phyloP scores from a whole-genome alignment of 2,797 vertebrate genomes.

The Typhlichthys subterraneus region DNA sequence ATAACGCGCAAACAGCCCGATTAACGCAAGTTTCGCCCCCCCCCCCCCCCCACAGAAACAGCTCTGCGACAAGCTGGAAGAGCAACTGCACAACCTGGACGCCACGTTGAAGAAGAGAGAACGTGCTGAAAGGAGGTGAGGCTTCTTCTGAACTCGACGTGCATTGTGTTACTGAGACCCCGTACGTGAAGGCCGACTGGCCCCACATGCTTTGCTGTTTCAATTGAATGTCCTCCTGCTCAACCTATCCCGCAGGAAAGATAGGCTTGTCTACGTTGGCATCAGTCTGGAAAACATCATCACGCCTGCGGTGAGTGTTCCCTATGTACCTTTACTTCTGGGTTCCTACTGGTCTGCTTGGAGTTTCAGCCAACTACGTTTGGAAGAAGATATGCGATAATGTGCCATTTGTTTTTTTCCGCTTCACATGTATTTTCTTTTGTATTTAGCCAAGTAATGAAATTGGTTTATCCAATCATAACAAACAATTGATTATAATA shows the following conservation, averaged over 20 bases:
- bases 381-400: no score
- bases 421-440: no score
- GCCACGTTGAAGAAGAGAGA: conserved; percentile 95
- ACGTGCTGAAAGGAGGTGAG: conserved; percentile 90
- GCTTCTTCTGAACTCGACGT: not conserved
- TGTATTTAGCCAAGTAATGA: no score
- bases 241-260: conserved; percentile 75
- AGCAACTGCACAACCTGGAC: conserved; percentile 91
- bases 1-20: not conserved
- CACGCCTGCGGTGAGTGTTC: conserved; percentile 84
- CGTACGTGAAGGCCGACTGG: no score
- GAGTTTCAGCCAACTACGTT: no score
- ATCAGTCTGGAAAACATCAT: conserved; percentile 99
- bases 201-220: not conserved
- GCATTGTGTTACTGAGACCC: not conserved
- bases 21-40: not conserved
- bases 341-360: no score
- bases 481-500: no score
- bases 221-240: not conserved
- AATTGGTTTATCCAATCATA: no score
- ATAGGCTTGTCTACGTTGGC: conserved; percentile 94
- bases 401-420: no score
- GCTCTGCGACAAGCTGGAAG: conserved; percentile 93
- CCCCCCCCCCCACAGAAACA: conserved; percentile 80
- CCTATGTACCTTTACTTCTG: no score